Percentiles rank a stretch among this genome's conserved stretches.
Conservation (phyloP, 37 sponge, comb jelly and placozoan genomes). For the Crambe crambe region DNA sequence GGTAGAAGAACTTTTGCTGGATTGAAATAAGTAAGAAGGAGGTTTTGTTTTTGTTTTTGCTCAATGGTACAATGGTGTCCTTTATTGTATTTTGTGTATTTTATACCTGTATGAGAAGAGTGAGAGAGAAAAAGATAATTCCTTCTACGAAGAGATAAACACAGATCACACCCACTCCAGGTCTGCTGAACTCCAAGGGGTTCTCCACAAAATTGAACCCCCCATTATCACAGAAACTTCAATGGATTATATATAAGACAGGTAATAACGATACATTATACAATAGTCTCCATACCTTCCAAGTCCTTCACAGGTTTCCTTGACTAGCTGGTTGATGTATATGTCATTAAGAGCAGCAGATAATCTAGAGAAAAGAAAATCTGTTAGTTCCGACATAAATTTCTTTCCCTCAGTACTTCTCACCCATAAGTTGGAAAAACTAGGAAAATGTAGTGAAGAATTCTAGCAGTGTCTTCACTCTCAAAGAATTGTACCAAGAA, state of each 20-base stretch:
- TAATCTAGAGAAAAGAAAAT: conserved; percentile 21
- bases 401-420: background rate
- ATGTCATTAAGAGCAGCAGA: conserved; percentile 45
- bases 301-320: conserved; percentile 13
- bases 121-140: conserved; percentile 60
- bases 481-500: conserved; percentile 1
- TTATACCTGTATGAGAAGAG: conserved; percentile 78
- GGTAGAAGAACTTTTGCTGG: conserved; percentile 48
- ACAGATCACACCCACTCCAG: conserved; percentile 69
- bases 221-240: conserved; percentile 40
- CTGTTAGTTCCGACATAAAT: background rate
- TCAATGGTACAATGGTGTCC: too few relatives aligned
- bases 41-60: too few relatives aligned
- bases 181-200: conserved; percentile 42
- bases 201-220: conserved; percentile 43
- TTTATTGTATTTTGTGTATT: too few relatives aligned
- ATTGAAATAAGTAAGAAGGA: too few relatives aligned
- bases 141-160: conserved; percentile 71
- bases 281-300: too few relatives aligned
- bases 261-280: too few relatives aligned
- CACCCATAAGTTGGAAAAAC: conserved; percentile 65
- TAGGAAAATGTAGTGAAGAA: conserved; percentile 65
- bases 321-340: conserved; percentile 48
- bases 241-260: too few relatives aligned
- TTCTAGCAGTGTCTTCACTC: conserved; percentile 4